These are phyloP conservation scores for Cladorhizidae sp. DNA, from an alignment of 37 sponge, comb jelly and placozoan species.

Conservation along the genomic window DNA sequence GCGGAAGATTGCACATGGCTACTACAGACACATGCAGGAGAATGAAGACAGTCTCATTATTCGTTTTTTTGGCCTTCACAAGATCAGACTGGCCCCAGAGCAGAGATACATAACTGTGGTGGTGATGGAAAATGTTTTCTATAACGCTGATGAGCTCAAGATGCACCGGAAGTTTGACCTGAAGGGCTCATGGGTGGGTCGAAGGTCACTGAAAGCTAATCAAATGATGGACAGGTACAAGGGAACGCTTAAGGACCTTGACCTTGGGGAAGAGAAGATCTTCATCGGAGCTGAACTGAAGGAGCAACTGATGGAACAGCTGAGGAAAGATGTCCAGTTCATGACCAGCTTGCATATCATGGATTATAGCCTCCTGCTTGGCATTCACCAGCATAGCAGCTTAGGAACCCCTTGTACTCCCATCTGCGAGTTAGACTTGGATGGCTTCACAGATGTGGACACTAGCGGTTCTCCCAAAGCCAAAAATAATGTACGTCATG, in stretches of 20 bases:
- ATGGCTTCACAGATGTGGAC: constrained; percentile 19
- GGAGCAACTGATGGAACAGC: constrained; percentile 74
- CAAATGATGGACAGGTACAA: constrained; percentile 10
- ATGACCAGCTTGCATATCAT: constrained; percentile 62
- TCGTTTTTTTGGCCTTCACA: constrained; percentile 81
- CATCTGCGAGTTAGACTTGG: neutral
- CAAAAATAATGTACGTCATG: neutral
- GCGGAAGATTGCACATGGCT: constrained; percentile 44
- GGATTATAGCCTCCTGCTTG: constrained; percentile 92
- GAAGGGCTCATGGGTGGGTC: constrained; percentile 84
- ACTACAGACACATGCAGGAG: constrained; percentile 76
- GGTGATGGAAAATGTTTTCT: constrained; percentile 94
- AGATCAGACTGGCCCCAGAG: constrained; percentile 75
- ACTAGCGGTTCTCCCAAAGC: neutral
- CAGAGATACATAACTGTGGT: constrained; percentile 84
- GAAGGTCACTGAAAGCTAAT: constrained; percentile 59
- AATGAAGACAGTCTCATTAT: constrained; percentile 84
- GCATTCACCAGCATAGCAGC: constrained; percentile 59
- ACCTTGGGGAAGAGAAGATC: constrained; percentile 59
- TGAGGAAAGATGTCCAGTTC: constrained; percentile 67
- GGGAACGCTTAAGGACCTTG: constrained; percentile 86
- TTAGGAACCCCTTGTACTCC: neutral
- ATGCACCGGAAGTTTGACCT: constrained; percentile 83
- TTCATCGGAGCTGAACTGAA: constrained; percentile 66
- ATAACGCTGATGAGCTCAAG: constrained; percentile 38